Evolutionary conservation across 1,140 invertebrate species (phyloP), one percentile per base, ranked within the genome.

Genomic region (Babylonia areolata): DNA sequence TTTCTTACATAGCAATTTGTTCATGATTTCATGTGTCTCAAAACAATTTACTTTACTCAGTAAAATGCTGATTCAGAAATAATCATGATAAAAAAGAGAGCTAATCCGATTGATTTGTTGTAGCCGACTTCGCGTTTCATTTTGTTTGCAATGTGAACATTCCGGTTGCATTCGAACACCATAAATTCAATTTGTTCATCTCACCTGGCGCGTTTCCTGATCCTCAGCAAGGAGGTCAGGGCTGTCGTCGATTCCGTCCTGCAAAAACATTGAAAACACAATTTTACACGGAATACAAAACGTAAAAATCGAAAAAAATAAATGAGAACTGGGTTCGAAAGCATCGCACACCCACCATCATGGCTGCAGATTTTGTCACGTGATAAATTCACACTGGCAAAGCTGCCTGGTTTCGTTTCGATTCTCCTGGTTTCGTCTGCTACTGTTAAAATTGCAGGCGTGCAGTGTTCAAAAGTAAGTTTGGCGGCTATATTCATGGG

Each of bases 221-320:
- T 94, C 94, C 78, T 92, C 93, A 77, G 91, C 92, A 87, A 94
- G 86, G 85, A 94, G 91, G 91, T 94, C 93, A 88, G 93, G 92
- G 58, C 93, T 91, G 87, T 94, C 94, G 91, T 94, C 93, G 78
- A 93, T 87, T 91, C 93, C 94, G 90, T 94, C 93, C 94, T 94
- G 88, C 84, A 94, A 92, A 79, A 85, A 86, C 86, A 87, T 71
- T 64, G 40, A 87, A 81, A 82, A 80, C 71, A 73, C 82, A 58
- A 46, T 73, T 42, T 69, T 35, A 42, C 69, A 84, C 64, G 54
- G 84, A 28, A 73, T 12, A 33, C 58, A 37, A 35, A 87, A 83
- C 69, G 81, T 83, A 39, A 86, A 87, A 2, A 33, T 58, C 28
- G 54, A 73, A 88, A 81, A 73, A 88, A 81, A 85, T 75, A 75